Conservation (phyloP, 2,113 vertebrate genomes). For the Lepus timidus region DNA sequence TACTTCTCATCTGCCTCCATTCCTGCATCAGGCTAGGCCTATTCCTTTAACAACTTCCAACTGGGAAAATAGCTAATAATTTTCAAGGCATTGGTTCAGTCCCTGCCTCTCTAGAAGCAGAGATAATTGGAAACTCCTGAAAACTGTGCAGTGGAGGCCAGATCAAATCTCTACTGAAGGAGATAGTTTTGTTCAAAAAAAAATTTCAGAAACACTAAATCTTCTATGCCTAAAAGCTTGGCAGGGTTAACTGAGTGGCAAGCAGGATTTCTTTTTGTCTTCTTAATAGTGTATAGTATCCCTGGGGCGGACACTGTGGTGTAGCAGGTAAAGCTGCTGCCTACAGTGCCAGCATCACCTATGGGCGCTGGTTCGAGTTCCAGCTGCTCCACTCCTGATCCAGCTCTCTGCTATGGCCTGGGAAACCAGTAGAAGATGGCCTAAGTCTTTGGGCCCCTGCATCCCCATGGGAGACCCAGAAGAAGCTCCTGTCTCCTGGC, state of each 20-base stretch:
- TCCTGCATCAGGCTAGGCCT: neutral
- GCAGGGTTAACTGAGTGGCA: neutral
- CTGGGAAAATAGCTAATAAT: neutral
- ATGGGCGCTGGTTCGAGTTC: too few species aligned
- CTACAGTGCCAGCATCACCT: too few species aligned
- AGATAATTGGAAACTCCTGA: neutral
- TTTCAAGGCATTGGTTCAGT: neutral
- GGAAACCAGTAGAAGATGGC: too few species aligned
- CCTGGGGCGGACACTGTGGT: too few species aligned
- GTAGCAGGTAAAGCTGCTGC: too few species aligned
- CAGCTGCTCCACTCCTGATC: too few species aligned
- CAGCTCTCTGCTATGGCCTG: too few species aligned
- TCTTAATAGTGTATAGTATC: neutral
- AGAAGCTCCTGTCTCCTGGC: too few species aligned
- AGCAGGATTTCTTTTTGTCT: neutral
- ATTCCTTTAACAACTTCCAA: neutral
- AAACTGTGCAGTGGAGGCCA: neutral
- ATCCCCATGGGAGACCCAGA: too few species aligned
- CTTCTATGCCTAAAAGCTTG: neutral
- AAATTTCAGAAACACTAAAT: neutral
- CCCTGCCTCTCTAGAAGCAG: neutral
- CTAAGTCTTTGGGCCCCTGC: too few species aligned
- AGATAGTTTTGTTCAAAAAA: neutral
- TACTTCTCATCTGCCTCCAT: neutral
- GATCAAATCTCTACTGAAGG: neutral